Percentiles rank a stretch among this genome's conserved stretches.
Conservation (phyloP, 1,140 invertebrate species). For the Teleogryllus occipitalis region DNA sequence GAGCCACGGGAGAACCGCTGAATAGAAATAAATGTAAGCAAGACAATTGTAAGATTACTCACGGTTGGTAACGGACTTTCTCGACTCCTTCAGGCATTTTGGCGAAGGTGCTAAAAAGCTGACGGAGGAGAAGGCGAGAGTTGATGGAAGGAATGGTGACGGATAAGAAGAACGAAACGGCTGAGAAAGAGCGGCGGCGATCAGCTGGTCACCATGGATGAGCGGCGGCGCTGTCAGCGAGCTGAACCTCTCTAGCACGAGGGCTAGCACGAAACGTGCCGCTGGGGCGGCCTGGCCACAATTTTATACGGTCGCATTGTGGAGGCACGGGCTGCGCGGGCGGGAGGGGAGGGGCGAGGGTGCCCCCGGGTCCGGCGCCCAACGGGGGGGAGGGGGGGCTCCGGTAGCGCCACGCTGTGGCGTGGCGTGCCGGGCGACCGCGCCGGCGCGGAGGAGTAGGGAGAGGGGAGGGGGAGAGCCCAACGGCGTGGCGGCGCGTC, state of each 20-base stretch:
- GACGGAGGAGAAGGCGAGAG: background rate
- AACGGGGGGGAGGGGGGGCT: too few relatives aligned
- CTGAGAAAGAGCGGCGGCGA: background rate
- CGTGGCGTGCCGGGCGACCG: too few relatives aligned
- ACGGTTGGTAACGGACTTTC: conserved; percentile 25
- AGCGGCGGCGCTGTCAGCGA: background rate
- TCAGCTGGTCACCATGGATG: background rate
- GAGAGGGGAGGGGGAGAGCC: too few relatives aligned
- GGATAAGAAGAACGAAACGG: background rate
- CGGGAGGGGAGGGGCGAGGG: background rate
- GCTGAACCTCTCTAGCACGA: background rate
- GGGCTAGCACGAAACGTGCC: background rate
- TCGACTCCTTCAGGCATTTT: conserved; percentile 34
- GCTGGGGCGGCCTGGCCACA: background rate
- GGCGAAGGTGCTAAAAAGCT: background rate
- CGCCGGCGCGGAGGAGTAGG: too few relatives aligned
- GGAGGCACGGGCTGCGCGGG: too few relatives aligned
- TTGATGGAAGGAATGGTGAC: conserved; percentile 6
- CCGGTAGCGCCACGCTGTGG: too few relatives aligned
- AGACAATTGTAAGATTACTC: conserved; percentile 22
- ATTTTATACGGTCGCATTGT: background rate
- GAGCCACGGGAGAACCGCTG: background rate
- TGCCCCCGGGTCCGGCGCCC: too few relatives aligned
- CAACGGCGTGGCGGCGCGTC: too few relatives aligned
- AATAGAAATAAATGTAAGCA: conserved; percentile 10